Evolutionary conservation across 2,113 vertebrate genomes (phyloP).

Genomic region (Paramisgurnus dabryanus): DNA sequence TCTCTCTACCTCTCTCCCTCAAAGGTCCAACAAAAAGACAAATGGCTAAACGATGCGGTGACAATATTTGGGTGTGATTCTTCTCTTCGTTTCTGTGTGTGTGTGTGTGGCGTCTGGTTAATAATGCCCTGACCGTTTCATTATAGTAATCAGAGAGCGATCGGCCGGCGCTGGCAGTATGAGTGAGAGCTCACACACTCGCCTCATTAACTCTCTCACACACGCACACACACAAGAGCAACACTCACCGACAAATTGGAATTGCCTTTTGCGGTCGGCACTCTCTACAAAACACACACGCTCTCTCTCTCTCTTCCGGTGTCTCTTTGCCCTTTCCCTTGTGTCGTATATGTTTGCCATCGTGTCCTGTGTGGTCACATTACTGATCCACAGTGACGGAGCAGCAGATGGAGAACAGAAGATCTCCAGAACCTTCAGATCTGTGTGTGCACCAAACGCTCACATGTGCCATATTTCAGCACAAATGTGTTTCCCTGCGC

Average conservation of each 20-base stretch:
- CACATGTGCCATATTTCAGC: too few species aligned
- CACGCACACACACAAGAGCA: slow-evolving; percentile 55
- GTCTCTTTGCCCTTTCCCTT: slow-evolving; percentile 29
- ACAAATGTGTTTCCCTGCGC: too few species aligned
- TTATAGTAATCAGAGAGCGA: slow-evolving; percentile 80
- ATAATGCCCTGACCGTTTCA: slow-evolving; percentile 80
- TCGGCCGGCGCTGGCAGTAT: slow-evolving; percentile 77
- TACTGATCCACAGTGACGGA: slow-evolving; percentile 9
- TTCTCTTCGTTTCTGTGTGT: slow-evolving; percentile 38
- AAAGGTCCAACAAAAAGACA: slow-evolving; percentile 45
- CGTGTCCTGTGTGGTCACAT: slow-evolving; percentile 38
- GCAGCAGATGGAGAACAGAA: slow-evolving; percentile 5
- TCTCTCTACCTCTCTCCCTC: not conserved
- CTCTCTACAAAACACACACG: slow-evolving; percentile 39
- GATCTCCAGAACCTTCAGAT: not conserved
- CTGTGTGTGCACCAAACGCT: not conserved
- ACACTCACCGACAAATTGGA: slow-evolving; percentile 75
- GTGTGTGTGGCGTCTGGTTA: slow-evolving; percentile 69
- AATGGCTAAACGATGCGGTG: slow-evolving; percentile 55
- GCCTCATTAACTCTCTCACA: slow-evolving; percentile 78
- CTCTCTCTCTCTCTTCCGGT: slow-evolving; percentile 11
- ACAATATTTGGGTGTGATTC: slow-evolving; percentile 47
- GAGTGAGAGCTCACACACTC: slow-evolving; percentile 75
- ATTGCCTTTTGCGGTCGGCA: slow-evolving; percentile 67
- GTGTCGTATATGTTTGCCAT: slow-evolving; percentile 29